These are phyloP conservation scores for Thomomys bottae DNA, from an alignment of 2,113 vertebrate species.

Conservation along the genomic window DNA sequence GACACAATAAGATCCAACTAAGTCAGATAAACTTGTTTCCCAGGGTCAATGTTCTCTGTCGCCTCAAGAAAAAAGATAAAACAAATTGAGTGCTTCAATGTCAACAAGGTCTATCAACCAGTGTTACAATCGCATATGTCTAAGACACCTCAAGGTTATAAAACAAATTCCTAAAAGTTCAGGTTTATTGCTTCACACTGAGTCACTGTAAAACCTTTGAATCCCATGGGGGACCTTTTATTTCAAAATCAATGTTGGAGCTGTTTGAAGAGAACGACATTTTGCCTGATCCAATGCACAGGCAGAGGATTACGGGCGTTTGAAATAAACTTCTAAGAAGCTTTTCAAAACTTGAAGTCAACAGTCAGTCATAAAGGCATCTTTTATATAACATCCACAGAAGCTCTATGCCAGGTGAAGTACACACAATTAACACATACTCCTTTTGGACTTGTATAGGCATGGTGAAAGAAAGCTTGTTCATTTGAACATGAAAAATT, in stretches of 20 bases:
- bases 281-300: constrained; percentile 15
- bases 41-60: neutral
- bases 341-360: constrained; percentile 43
- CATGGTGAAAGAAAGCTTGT: neutral
- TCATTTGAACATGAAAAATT: neutral
- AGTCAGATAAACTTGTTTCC: constrained; percentile 47
- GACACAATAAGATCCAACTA: neutral
- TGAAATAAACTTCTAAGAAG: constrained; percentile 44
- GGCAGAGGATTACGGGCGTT: constrained; percentile 29
- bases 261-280: constrained; percentile 56
- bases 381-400: neutral
- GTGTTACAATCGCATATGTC: constrained; percentile 47
- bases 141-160: constrained; percentile 72
- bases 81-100: constrained; percentile 59
- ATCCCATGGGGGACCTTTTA: constrained; percentile 61
- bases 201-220: constrained; percentile 67
- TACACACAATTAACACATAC: neutral
- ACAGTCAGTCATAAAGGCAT: neutral
- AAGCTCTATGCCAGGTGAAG: neutral
- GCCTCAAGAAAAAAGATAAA: constrained; percentile 63
- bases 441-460: neutral
- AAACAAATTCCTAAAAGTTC: constrained; percentile 76
- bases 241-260: constrained; percentile 73
- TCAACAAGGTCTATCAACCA: constrained; percentile 67
- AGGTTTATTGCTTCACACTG: constrained; percentile 64